Percentiles rank a stretch among this genome's conserved stretches.
These are phyloP conservation scores for Chrysolina oricalcia DNA, from an alignment of 2,888 invertebrate species.

Conservation along the genomic window DNA sequence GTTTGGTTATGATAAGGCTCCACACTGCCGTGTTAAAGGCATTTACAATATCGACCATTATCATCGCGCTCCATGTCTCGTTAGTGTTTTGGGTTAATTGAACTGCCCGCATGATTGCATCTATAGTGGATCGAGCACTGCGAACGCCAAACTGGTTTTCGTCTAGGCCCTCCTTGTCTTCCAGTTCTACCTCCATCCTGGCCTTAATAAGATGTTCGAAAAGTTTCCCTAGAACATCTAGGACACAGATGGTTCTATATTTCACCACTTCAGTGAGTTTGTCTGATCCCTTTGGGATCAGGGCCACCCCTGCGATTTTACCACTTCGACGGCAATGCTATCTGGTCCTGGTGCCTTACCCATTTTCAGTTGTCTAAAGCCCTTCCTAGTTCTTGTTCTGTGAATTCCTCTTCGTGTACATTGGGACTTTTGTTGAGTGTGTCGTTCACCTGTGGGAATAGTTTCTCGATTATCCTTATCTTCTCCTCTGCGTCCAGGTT, in stretches of 20 bases:
- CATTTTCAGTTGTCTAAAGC: too few relatives aligned
- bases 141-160: constrained; percentile 1
- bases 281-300: too few relatives aligned
- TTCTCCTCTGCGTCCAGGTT: too few relatives aligned
- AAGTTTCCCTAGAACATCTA: background rate
- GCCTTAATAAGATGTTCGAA: background rate
- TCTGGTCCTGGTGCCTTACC: too few relatives aligned
- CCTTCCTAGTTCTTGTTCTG: too few relatives aligned
- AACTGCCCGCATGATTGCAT: background rate
- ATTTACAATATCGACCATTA: constrained; percentile 12
- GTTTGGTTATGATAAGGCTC: background rate
- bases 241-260: background rate
- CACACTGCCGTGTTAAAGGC: constrained; percentile 9
- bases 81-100: background rate
- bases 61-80: background rate
- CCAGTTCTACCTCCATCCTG: background rate
- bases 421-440: too few relatives aligned
- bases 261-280: too few relatives aligned
- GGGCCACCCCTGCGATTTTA: too few relatives aligned
- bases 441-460: too few relatives aligned
- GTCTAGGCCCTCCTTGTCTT: background rate
- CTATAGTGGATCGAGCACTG: background rate
- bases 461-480: too few relatives aligned
- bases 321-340: too few relatives aligned
- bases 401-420: too few relatives aligned